Percentiles rank a stretch among this genome's conserved stretches.
Evolutionary conservation across 2,888 invertebrate species (phyloP).

Genomic region (Dasysyrphus albostriatus): DNA sequence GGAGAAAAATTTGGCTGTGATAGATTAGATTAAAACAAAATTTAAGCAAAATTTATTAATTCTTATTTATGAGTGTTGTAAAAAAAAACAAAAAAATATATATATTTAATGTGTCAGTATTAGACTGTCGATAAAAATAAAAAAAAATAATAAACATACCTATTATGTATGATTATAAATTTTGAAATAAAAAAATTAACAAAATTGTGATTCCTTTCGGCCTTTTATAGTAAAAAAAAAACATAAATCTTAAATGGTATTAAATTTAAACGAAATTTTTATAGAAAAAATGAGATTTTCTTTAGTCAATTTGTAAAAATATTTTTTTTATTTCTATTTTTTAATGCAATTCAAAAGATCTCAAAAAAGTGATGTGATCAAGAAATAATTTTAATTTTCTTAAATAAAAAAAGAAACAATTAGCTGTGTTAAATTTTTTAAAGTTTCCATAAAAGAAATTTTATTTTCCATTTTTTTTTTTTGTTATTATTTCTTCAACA

Average conservation of each 20-base stretch:
- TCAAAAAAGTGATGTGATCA: slow-evolving; percentile 74
- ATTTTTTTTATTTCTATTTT: slow-evolving; percentile 43
- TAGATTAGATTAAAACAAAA: slow-evolving; percentile 80
- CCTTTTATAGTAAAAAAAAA: slow-evolving; percentile 80
- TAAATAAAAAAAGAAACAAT: slow-evolving; percentile 41
- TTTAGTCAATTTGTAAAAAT: slow-evolving; percentile 56
- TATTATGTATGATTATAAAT: slow-evolving; percentile 80
- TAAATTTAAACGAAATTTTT: slow-evolving; percentile 52
- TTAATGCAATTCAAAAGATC: slow-evolving; percentile 71
- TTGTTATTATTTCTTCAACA: slow-evolving; percentile 71
- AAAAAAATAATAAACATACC: slow-evolving; percentile 58
- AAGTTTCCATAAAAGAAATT: slow-evolving; percentile 68
- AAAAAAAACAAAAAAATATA: slow-evolving; percentile 53
- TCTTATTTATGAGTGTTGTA: slow-evolving; percentile 76
- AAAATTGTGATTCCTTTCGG: slow-evolving; percentile 82
- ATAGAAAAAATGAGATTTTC: slow-evolving; percentile 50
- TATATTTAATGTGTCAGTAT: slow-evolving; percentile 77
- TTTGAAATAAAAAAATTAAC: slow-evolving; percentile 72
- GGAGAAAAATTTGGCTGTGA: slow-evolving; percentile 84
- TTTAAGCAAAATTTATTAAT: slow-evolving; percentile 76
- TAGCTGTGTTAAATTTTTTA: slow-evolving; percentile 70
- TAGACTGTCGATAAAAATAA: slow-evolving; percentile 74
- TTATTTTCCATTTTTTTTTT: slow-evolving; percentile 34
- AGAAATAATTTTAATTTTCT: slow-evolving; percentile 61
- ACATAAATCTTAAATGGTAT: slow-evolving; percentile 58